Evolutionary conservation across 1,140 invertebrate species (phyloP).

Genomic region (Ectropis grisescens): DNA sequence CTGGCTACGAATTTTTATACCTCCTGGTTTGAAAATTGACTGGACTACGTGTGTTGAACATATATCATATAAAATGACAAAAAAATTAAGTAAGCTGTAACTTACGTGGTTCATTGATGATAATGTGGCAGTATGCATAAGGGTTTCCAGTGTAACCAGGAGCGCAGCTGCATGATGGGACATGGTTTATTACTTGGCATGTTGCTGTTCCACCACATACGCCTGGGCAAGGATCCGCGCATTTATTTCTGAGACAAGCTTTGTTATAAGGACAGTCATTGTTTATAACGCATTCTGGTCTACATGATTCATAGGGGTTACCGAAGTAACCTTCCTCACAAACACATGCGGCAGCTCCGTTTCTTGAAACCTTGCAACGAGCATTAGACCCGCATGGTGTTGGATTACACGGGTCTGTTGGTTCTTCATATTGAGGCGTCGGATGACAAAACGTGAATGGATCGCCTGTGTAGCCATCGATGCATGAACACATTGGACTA

Average conservation of each 20-base stretch:
- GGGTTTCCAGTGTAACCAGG: constrained; percentile 81
- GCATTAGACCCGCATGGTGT: constrained; percentile 79
- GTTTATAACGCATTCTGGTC: constrained; percentile 79
- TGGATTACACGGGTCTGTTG: constrained; percentile 73
- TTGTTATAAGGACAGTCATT: constrained; percentile 74
- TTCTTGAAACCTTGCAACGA: constrained; percentile 71
- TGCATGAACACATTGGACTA: constrained; percentile 81
- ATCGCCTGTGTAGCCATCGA: constrained; percentile 64
- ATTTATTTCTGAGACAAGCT: constrained; percentile 77
- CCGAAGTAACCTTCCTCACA: constrained; percentile 79
- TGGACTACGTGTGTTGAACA: not conserved
- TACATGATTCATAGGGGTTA: constrained; percentile 72
- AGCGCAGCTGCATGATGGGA: constrained; percentile 78
- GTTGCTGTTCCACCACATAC: constrained; percentile 76
- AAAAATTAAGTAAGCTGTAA: too few relatives aligned
- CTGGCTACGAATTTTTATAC: too few relatives aligned
- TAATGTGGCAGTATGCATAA: constrained; percentile 73
- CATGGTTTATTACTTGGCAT: constrained; percentile 79
- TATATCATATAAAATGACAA: too few relatives aligned
- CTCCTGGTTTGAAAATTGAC: too few relatives aligned
- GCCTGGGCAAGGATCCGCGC: constrained; percentile 78
- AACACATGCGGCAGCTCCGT: constrained; percentile 72
- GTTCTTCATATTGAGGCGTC: constrained; percentile 28
- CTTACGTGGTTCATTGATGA: constrained; percentile 67
- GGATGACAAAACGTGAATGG: constrained; percentile 49